phyloP scores from a whole-genome alignment of 2,113 vertebrate genomes.

The Chlorocebus sabaeus region DNA sequence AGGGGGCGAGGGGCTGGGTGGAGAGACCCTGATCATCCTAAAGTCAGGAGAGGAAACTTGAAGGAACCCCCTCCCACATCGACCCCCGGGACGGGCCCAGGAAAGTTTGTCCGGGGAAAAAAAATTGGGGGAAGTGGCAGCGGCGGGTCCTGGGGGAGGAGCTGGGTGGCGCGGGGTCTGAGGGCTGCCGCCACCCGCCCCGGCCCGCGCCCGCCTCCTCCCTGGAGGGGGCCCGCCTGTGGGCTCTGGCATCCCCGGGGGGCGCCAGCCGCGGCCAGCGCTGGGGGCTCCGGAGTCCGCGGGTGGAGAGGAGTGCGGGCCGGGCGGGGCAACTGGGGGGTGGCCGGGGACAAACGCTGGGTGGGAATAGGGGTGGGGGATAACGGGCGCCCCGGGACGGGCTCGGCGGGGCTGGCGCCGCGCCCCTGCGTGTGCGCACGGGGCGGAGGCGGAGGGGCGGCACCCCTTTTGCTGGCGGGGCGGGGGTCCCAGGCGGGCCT shows the following conservation, averaged over 20 bases:
- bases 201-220: not conserved
- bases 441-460: slow-evolving; percentile 57
- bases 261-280: not conserved
- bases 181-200: not conserved
- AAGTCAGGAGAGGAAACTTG: slow-evolving; percentile 63
- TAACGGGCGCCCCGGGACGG: not conserved
- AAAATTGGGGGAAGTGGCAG: slow-evolving; percentile 35
- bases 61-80: not conserved
- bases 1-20: not conserved
- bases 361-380: not conserved
- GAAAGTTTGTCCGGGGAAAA: slow-evolving; percentile 70
- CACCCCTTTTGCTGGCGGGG: not conserved
- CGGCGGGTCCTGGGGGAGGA: slow-evolving; percentile 44
- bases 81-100: slow-evolving; percentile 48
- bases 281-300: not conserved
- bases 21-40: not conserved
- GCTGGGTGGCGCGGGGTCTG: slow-evolving; percentile 20
- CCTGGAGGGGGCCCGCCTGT: not conserved
- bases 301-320: not conserved
- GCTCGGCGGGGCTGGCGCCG: not conserved
- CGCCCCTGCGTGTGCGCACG: not conserved
- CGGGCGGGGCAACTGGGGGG: not conserved
- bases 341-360: not conserved
- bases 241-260: slow-evolving; percentile 11
- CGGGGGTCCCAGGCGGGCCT: slow-evolving; percentile 11